Base-by-base conservation (phyloP, 2,797 vertebrate genomes). In the Ptychadena robeensis region DNA sequence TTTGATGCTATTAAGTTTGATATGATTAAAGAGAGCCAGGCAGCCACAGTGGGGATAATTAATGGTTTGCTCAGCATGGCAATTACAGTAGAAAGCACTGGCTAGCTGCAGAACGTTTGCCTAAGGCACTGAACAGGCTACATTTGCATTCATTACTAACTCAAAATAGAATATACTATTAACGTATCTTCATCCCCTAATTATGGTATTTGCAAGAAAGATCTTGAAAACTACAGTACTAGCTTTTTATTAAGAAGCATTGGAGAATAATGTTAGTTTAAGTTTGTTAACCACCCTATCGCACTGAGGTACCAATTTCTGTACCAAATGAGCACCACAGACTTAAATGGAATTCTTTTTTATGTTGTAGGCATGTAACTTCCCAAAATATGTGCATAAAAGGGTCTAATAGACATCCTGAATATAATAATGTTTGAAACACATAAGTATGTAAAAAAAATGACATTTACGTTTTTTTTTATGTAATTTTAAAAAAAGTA, bases 1-100 rank as follows among this genome's bases (percentile, higher is more conserved):
- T 59, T 81, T 81, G 61, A 81, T 73, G 61, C 28, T 72, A 81
- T 66, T 73, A 73, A 35, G 73, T 83, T 53, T 83, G 67, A 78
- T 78, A 83, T 83, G 57, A 72, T 83, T 78, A 76, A 76, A 83
- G 40, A 73, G 38, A 73, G 67, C 63, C 38, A 34, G 37, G 35
- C 57, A 67, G 68, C 31, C 59, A 67, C 74, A 66, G 9, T 65
- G 81, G 81, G 81, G 59, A 78, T 78, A 79, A 79, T 79, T 66
- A 83, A 83, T 79, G 40, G 57, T 59, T 67, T 66, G 68, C 69
- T 83, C 61, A 67, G 61, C 74, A 73, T 66, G 70, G 59, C 61
- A 83, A 79, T 73, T 83, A 79, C 31, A 73, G 44, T 66, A 31
- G 53, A 66, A 83, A 79, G 28, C 68, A 73, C 40, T 66, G 53